phyloP scores from a whole-genome alignment of 2,113 vertebrate species.

The Australoheros scitulus region DNA sequence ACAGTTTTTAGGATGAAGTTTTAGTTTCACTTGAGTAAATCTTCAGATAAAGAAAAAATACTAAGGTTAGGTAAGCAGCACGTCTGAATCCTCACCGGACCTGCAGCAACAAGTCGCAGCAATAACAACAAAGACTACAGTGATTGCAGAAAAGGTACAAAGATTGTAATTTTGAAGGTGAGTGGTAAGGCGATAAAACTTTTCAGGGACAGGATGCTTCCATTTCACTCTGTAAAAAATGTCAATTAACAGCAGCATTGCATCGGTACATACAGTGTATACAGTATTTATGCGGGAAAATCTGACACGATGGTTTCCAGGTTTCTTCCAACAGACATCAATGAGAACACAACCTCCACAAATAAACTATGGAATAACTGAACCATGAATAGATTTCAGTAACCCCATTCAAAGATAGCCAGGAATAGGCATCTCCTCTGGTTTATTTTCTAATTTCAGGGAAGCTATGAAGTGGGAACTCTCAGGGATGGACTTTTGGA shows the following conservation, averaged over 20 bases:
- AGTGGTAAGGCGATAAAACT: background rate
- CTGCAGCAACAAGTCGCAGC: background rate
- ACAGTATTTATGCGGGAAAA: background rate
- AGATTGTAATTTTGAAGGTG: background rate
- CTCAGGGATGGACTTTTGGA: conserved; percentile 25
- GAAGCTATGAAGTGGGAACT: conserved; percentile 23
- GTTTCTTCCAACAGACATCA: conserved; percentile 1
- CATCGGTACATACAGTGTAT: background rate
- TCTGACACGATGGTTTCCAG: background rate
- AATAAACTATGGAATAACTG: background rate
- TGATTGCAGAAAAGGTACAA: background rate
- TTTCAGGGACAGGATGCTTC: background rate
- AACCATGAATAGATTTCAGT: background rate
- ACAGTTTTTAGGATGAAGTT: background rate
- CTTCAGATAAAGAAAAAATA: no score
- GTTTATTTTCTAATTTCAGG: conserved; percentile 28
- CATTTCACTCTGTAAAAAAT: background rate
- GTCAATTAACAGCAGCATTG: background rate
- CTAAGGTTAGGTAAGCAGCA: background rate
- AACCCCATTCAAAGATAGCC: background rate
- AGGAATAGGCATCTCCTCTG: background rate
- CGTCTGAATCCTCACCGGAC: background rate
- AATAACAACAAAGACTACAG: background rate
- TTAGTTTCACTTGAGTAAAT: background rate
- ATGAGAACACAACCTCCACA: conserved; percentile 5